Base-by-base conservation (phyloP, 2,113 vertebrate species). In the Rhizomys pruinosus region DNA sequence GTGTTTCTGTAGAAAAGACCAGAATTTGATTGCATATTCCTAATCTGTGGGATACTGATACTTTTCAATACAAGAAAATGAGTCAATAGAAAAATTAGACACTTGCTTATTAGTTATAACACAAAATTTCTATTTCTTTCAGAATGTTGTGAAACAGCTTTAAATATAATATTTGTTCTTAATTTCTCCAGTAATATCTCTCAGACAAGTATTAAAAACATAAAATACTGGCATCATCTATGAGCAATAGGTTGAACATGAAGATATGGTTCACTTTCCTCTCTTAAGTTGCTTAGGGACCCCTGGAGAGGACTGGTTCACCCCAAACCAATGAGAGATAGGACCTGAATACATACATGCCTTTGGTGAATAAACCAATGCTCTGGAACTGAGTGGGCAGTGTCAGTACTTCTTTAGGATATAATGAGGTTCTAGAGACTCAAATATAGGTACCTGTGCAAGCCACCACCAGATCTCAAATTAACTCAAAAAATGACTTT, bases 31-130 rank as follows among this genome's bases (percentile, higher is more conserved):
- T 52, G 11, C 63, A n/a, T 17, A 52, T 85, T 5, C 16, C 16
- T 15, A 82, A 76, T 72, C n/a, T 87, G 32, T 80, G 47, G 78
- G 42, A 76, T 81, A 82, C 8, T 15, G 32, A 79, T 82, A 55
- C 17, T 86, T 88, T 78, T 64, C 20, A 23, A 90, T 93, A 94
- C 90, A 61, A 4, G 59, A 92, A 95, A 68, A n/a, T 74, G 19
- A 95, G 39, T 64, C 81, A 27, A 13, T 79, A 78, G 5, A 34
- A 69, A 76, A 73, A 73, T 64, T 25, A 73, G 15, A 1, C 7
- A 37, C 39, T 95, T 91, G 34, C n/a, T 9, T 32, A 25, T 80
- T 77, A 73, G 17, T 39, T 23, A 25, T 44, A 81, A 17, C 52
- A 85, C 25, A 61, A 71, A 80, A n/a, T n/a, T 76, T 76, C 63